phyloP scores from a whole-genome alignment of 2,113 vertebrate species.

The Balaeniceps rex region DNA sequence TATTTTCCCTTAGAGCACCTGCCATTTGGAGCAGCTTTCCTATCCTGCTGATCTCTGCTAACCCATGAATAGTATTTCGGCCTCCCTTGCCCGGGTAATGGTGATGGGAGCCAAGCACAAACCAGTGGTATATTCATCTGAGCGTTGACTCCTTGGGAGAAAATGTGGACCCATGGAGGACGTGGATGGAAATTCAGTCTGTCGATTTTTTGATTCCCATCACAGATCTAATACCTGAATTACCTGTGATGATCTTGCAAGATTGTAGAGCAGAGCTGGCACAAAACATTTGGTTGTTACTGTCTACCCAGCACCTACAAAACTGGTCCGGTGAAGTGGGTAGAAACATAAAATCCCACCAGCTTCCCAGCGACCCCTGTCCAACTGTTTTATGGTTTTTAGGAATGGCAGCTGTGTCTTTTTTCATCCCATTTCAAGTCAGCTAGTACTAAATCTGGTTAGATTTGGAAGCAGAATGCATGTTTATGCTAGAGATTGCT shows the following conservation, averaged over 20 bases:
- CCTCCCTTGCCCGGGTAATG: not conserved
- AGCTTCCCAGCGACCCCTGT: not conserved
- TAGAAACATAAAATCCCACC: not conserved
- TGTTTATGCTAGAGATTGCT: not conserved
- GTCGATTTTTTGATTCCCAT: not conserved
- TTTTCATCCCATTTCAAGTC: not conserved
- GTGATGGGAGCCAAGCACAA: not conserved
- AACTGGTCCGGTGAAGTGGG: not conserved
- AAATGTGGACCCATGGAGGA: rapidly evolving
- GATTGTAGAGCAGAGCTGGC: not conserved
- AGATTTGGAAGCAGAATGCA: not conserved
- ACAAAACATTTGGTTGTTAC: not conserved
- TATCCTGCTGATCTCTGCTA: not conserved
- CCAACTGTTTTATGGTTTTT: not conserved
- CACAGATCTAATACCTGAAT: not conserved
- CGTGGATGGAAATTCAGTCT: not conserved
- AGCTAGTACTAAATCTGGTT: not conserved
- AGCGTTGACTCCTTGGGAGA: not conserved
- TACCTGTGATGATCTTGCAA: not conserved
- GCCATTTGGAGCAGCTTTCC: not conserved
- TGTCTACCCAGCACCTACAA: not conserved
- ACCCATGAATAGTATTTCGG: not conserved
- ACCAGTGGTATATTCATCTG: not conserved
- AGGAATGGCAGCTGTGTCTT: not conserved
- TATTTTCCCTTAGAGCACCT: slow-evolving; percentile 7